Evolutionary conservation across 2,888 invertebrate species (phyloP).

Genomic region (Nezara viridula): DNA sequence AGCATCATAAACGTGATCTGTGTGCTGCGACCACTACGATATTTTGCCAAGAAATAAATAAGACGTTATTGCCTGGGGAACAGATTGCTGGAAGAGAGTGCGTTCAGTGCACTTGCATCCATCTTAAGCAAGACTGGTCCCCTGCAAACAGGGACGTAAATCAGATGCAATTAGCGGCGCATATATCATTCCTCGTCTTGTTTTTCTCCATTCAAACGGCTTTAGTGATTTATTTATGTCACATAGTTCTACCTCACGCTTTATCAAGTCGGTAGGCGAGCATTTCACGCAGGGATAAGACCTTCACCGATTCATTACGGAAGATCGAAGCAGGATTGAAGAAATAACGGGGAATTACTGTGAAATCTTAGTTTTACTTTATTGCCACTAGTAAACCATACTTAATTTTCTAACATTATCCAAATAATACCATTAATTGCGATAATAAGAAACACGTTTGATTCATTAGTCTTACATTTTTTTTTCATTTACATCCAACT

Average conservation of each 20-base stretch:
- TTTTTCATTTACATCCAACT: too few species aligned
- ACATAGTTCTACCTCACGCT: conserved; percentile 5
- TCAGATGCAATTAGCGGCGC: conserved; percentile 45
- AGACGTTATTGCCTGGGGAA: conserved; percentile 12
- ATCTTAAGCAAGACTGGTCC: conserved; percentile 43
- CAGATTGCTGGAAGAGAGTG: conserved; percentile 16
- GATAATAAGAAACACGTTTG: too few species aligned
- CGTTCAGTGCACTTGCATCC: conserved; percentile 41
- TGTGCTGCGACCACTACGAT: background rate
- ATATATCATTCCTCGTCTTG: conserved; percentile 38
- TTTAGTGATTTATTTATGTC: conserved; percentile 44
- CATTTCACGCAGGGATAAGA: background rate
- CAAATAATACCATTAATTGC: too few species aligned
- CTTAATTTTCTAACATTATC: too few species aligned
- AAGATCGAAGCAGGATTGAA: background rate
- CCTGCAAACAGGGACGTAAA: conserved; percentile 25
- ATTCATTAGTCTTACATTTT: too few species aligned
- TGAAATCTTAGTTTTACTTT: too few species aligned
- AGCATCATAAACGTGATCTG: background rate
- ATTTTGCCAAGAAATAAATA: conserved; percentile 20
- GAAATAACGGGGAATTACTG: background rate
- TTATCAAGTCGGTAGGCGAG: background rate
- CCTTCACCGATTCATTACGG: background rate
- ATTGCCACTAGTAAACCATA: too few species aligned
- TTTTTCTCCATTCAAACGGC: conserved; percentile 29